Base-by-base conservation (phyloP, 2,113 vertebrate genomes). In the Leptobrachium ailaonicum region DNA sequence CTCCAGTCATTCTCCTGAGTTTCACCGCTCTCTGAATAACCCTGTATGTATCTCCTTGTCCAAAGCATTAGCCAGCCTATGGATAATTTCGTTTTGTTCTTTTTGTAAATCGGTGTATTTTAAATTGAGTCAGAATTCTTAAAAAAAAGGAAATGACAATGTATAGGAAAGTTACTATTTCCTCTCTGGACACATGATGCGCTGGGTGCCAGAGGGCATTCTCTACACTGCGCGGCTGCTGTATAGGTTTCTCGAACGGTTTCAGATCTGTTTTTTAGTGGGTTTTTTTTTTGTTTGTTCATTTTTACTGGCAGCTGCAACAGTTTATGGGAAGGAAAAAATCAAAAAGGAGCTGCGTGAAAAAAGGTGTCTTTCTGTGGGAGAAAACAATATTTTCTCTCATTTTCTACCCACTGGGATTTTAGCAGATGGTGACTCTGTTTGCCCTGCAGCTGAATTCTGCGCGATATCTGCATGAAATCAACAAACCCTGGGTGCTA, bases 351-450 rank as follows among this genome's bases (percentile, higher is more conserved):
- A 66, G 47, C 60, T 64, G 47, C 56, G 20, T 32, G 66, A 79
- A 69, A 72, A 79, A 53, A 53, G 43, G 56, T 64, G 60, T 72
- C 32, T 58, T 69, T 79, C 47, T 50, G 45, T 64, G 60, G 60
- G 47, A 73, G 77, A 66, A 72, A 72, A 66, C 58, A 50, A 71
- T 66, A 72, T 64, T 79, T 79, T 66, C 44, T 79, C 42, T 79
- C 43, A 62, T 79, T 66, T 79, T 79, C 58, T 68, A 72, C 69
- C 69, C 32, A 11, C 69, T 79, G 70, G 77, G 70, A 73, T 7
- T 79, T 73, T 14, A 66, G 60, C 77, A 79, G 77, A 79, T 79
- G 70, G 70, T 44, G 69, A 56, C 58, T 66, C 44, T 73, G 70
- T 79, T 79, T 79, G 60, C 76, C 76, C 68, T 79, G 68, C 68